A percentile compares a stretch with the other conserved stretches of the same genome.
Evolutionary conservation across 2,113 vertebrate genomes (phyloP).

Genomic region (Pholis gunnellus): DNA sequence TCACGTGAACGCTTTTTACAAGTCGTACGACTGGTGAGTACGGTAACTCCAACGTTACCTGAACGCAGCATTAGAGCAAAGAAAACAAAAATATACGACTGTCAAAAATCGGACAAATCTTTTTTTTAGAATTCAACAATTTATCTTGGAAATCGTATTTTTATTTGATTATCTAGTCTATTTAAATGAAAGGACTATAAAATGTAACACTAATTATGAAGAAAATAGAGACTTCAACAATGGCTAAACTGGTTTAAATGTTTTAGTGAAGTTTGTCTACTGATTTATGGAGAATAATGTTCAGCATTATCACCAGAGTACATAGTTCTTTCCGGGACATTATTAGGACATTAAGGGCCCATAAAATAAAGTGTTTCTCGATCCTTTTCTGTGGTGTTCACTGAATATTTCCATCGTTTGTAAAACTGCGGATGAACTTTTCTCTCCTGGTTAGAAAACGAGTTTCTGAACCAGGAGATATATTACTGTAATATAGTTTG

Average conservation of each 20-base stretch:
- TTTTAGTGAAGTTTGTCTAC: not conserved
- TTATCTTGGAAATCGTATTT: not conserved
- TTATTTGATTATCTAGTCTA: not conserved
- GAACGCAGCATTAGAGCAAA: not conserved
- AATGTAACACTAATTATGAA: not conserved
- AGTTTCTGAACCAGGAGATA: not conserved
- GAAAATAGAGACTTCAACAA: not conserved
- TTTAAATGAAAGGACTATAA: not conserved
- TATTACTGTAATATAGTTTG: not conserved
- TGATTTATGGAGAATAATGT: not conserved
- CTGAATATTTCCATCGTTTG: not conserved
- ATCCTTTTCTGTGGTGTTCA: not conserved
- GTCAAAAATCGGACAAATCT: not conserved
- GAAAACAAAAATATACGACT: not conserved
- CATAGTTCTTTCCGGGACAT: not conserved
- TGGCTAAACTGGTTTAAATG: not conserved
- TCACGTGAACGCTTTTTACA: not conserved
- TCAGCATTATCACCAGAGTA: not conserved
- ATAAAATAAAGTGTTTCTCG: not conserved
- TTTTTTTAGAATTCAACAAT: not conserved
- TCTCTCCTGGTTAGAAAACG: not conserved
- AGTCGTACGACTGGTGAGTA: not conserved
- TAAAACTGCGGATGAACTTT: not conserved
- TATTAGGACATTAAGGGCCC: not conserved
- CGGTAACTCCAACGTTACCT: not conserved